Conservation (phyloP, 2,113 vertebrate species). For the Megaceryle maxima region DNA sequence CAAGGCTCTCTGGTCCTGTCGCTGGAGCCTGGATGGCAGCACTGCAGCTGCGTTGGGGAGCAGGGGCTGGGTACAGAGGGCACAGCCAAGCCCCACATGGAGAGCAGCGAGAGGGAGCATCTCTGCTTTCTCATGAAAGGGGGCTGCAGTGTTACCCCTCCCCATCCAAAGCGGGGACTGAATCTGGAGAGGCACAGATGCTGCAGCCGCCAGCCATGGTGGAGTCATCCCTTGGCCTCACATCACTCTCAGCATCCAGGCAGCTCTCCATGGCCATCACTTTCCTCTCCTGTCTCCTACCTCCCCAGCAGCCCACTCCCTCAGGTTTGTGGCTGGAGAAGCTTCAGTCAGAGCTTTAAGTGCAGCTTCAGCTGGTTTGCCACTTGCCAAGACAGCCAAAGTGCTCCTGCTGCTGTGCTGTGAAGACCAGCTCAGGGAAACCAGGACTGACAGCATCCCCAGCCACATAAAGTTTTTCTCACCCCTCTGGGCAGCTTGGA, state of each 20-base stretch:
- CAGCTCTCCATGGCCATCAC: not conserved
- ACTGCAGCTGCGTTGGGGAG: not conserved
- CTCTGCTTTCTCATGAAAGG: not conserved
- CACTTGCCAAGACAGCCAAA: not conserved
- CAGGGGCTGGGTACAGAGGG: not conserved
- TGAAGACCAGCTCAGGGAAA: not conserved
- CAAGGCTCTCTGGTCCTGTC: not conserved
- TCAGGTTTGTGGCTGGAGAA: not conserved
- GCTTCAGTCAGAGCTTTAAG: not conserved
- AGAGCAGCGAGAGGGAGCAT: not conserved
- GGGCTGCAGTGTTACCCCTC: not conserved
- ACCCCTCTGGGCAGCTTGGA: not conserved
- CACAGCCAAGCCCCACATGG: not conserved
- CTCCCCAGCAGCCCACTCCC: not conserved
- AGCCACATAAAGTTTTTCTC: not conserved
- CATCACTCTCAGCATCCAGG: not conserved
- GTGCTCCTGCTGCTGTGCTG: accelerated
- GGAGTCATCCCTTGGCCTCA: not conserved
- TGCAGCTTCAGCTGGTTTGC: not conserved
- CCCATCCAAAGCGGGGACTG: not conserved
- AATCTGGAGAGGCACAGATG: not conserved
- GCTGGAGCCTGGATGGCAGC: not conserved
- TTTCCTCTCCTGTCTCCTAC: not conserved
- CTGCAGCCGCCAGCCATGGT: accelerated
- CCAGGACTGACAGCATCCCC: not conserved